phyloP scores from a whole-genome alignment of 2,888 invertebrate species.

The Nymphalis urticae region DNA sequence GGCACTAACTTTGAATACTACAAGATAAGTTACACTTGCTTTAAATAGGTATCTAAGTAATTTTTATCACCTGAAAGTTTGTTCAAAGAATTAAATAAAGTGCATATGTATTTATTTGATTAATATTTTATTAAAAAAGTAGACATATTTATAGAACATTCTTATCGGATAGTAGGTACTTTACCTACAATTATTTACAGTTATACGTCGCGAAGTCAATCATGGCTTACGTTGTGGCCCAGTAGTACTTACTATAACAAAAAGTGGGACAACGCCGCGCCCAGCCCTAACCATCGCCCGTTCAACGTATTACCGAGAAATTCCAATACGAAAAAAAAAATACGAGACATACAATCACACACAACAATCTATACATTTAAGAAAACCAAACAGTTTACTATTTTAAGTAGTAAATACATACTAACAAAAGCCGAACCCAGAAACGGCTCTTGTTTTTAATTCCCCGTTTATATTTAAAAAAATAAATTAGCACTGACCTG shows the following conservation, averaged over 20 bases:
- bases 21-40: background rate
- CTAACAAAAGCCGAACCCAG: background rate
- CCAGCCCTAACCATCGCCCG: slow-evolving; percentile 45
- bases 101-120: background rate
- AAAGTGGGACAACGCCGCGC: slow-evolving; percentile 76
- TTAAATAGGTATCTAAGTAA: no score
- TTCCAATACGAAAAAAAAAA: slow-evolving; percentile 34
- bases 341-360: slow-evolving; percentile 2
- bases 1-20: background rate
- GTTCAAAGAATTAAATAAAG: background rate
- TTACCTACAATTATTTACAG: slow-evolving; percentile 1
- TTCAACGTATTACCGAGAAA: slow-evolving; percentile 24
- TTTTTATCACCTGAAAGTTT: background rate
- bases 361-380: background rate
- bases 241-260: slow-evolving; percentile 38
- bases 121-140: background rate
- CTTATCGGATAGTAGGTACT: background rate
- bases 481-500: slow-evolving; percentile 55
- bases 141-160: background rate
- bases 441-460: background rate
- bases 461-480: background rate
- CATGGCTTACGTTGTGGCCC: slow-evolving; percentile 26
- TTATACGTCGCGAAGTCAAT: slow-evolving; percentile 1
- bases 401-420: background rate
- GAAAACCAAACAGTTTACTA: slow-evolving; percentile 4